phyloP scores from a whole-genome alignment of 2,113 vertebrate genomes.

The Perca flavescens region DNA sequence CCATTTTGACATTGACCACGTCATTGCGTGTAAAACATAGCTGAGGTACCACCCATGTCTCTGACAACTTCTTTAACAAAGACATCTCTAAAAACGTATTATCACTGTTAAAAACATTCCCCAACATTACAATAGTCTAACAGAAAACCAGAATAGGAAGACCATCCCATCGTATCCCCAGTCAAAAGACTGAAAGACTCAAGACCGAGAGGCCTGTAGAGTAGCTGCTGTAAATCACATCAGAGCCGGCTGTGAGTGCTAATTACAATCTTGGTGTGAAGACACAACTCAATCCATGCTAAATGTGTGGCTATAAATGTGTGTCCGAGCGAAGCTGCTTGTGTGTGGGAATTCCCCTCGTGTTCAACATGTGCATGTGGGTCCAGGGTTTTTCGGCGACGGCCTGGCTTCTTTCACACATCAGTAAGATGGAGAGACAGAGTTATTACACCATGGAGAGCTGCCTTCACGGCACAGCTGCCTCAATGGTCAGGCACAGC shows the following conservation, averaged over 20 bases:
- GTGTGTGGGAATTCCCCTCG: slow-evolving; percentile 74
- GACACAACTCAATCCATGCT: slow-evolving; percentile 71
- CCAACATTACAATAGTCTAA: background rate
- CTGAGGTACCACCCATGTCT: background rate
- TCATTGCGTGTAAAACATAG: background rate
- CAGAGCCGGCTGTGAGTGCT: slow-evolving; percentile 57
- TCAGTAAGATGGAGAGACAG: slow-evolving; percentile 75
- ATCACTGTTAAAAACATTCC: background rate
- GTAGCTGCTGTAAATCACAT: slow-evolving; percentile 66
- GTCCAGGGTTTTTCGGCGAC: slow-evolving; percentile 64
- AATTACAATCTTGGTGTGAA: slow-evolving; percentile 80
- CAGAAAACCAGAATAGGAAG: background rate
- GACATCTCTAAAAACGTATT: background rate
- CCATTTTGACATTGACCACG: background rate
- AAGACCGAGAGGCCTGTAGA: slow-evolving; percentile 4
- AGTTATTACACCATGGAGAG: slow-evolving; percentile 76
- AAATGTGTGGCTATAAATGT: slow-evolving; percentile 68
- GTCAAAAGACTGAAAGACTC: background rate
- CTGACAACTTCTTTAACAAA: background rate
- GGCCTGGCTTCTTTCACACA: slow-evolving; percentile 78
- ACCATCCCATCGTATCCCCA: background rate
- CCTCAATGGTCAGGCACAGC: slow-evolving; percentile 66
- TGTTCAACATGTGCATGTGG: slow-evolving; percentile 77
- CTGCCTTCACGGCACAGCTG: slow-evolving; percentile 73
- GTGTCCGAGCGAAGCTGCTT: slow-evolving; percentile 45